Conservation (phyloP, 2,113 vertebrate species). For the Ammodytes marinus region DNA sequence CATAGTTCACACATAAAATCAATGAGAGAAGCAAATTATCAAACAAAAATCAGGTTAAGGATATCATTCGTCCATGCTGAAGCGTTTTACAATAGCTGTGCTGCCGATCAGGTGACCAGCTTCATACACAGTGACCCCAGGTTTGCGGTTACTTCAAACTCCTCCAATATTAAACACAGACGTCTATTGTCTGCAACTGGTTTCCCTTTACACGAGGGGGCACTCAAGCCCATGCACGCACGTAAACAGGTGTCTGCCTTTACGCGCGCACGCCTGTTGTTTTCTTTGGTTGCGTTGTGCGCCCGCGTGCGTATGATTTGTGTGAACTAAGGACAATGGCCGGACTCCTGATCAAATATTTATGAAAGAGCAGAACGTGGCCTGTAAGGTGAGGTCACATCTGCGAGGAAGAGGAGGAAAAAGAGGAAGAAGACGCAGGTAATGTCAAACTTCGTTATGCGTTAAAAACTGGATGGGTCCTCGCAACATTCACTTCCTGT, state of each 20-base stretch:
- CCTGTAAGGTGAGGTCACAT: slow-evolving; percentile 53
- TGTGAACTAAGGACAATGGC: slow-evolving; percentile 61
- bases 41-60: slow-evolving; percentile 63
- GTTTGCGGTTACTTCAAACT: slow-evolving; percentile 82
- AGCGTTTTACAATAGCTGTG: slow-evolving; percentile 48
- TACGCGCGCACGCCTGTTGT: not conserved
- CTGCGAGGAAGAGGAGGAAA: not conserved
- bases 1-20: slow-evolving; percentile 1
- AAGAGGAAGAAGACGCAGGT: slow-evolving; percentile 21
- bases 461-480: not conserved
- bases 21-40: slow-evolving; percentile 7
- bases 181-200: slow-evolving; percentile 76
- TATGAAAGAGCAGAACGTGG: slow-evolving; percentile 49
- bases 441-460: slow-evolving; percentile 25
- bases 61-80: slow-evolving; percentile 31
- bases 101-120: slow-evolving; percentile 76
- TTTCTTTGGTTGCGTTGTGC: slow-evolving; percentile 25
- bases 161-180: slow-evolving; percentile 86
- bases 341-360: slow-evolving; percentile 74
- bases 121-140: slow-evolving; percentile 75
- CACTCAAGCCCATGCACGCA: slow-evolving; percentile 43
- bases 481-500: slow-evolving; percentile 2
- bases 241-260: slow-evolving; percentile 10
- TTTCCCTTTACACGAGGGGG: slow-evolving; percentile 80
- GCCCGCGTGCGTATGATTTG: slow-evolving; percentile 42